Evolutionary conservation across 2,797 vertebrate genomes (phyloP), one percentile per base, ranked within the genome.

Genomic region (Echiichthys vipera): DNA sequence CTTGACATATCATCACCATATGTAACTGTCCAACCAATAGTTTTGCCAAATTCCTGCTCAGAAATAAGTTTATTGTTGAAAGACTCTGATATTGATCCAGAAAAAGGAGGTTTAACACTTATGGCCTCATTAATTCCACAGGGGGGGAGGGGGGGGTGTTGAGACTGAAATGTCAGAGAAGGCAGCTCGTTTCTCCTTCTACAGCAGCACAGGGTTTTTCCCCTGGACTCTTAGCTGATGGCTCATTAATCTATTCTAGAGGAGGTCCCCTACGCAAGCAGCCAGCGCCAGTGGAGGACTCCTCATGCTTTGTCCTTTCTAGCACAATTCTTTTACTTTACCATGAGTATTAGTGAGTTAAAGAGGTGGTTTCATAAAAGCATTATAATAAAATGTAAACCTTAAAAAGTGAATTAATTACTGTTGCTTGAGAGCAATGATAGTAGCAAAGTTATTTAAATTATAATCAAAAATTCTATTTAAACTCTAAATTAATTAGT

Each of bases 171-270:
- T 80, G 69, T 80, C 81, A 77, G 62, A 74, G 75, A 76, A 83
- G 77, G 70, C 77, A 77, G 84, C 72, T 88, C 30, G 15, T 85
- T 84, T 79, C 82, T 89, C 68, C 73, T 84, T 75, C 74, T 80
- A 83, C 76, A 87, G 84, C 77, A 89, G 81, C 67, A 70, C 70
- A 81, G 83, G 84, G 87, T 86, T 90, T 86, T 87, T 93, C 89
- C 87, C 77, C 79, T 82, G 62, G 92, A 92, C 87, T 80, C 81
- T 81, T 69, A 80, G 84, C 85, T 90, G 90, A 94, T 88, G 88
- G 90, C 90, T 94, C 92, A 93, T 94, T 91, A 94, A 94, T 94
- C 93, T 91, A 71, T 81, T 85, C 77, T 84, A 80, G 86, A 87
- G 89, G 89, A 90, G 87, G 89, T 86, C 84, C 88, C 84, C 84